Base-by-base conservation (phyloP, 2,113 vertebrate genomes). In the Tyto alba region DNA sequence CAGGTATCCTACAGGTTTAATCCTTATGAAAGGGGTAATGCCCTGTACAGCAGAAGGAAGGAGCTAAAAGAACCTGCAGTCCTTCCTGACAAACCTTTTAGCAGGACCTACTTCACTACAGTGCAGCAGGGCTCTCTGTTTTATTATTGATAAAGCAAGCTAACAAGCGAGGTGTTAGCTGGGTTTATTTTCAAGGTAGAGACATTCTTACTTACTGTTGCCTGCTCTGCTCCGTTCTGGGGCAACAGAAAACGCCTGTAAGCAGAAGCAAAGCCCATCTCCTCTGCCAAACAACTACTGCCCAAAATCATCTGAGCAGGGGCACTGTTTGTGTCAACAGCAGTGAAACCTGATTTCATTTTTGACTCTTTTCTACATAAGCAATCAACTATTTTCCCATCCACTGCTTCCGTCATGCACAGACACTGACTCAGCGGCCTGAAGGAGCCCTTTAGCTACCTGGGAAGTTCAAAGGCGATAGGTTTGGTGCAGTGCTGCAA, bases 371-470 rank as follows among this genome's bases (percentile, higher is more conserved):
- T 88, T 73, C 55, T 92, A 43, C 34, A 8, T 57, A 62, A 85
- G 36, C 43, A 90, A 78, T 38, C 57, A 53, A 7, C 43, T 81
- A 0, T 84, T 86, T 86, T 93, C 77, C 36, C 64, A 53, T 81
- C 82, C 40, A 7, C 43, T 68, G n/a, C 21, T 71, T 85, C 78
- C 69, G 40, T 78, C 75, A 72, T 20, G n/a, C 32, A 40, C 79
- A 92, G 88, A 90, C 90, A 48, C 48, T 90, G 95, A 79, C 76
- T 95, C 82, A 90, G 79, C 63, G 92, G 90, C 76, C 85, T n/a
- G 11, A 77, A 92, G 59, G 19, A 74, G 38, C 57, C 73, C 60
- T 91, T 79, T 7, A 63, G 69, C 77, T 92, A 23, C 34, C 78
- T 57, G 81, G 53, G 57, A 75, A 40, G 79, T 94, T 93, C 89